Percentiles rank a stretch among this genome's conserved stretches.
These are phyloP conservation scores for Tachyglossus aculeatus DNA, from an alignment of 2,797 vertebrate genomes.

Conservation along the genomic window DNA sequence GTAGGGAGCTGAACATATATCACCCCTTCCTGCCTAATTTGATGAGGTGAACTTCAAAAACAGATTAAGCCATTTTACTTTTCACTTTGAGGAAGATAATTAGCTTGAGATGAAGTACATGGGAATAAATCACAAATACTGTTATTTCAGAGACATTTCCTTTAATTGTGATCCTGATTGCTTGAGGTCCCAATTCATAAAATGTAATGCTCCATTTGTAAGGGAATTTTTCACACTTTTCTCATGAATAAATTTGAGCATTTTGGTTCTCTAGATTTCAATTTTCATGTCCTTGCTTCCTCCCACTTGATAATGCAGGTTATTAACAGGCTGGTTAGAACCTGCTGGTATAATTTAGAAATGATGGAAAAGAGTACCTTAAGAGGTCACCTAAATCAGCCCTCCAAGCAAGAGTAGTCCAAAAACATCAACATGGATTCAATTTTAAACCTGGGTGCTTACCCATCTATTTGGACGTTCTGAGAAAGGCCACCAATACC, in stretches of 20 bases:
- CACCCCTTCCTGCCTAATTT: slow-evolving; percentile 47
- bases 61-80: slow-evolving; percentile 50
- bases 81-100: slow-evolving; percentile 60
- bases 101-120: slow-evolving; percentile 59
- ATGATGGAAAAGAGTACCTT: slow-evolving; percentile 3
- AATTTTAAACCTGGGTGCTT: too few relatives aligned
- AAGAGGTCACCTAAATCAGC: too few relatives aligned
- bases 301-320: neutral
- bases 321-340: neutral
- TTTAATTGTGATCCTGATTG: slow-evolving; percentile 32
- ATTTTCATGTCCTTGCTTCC: slow-evolving; percentile 6
- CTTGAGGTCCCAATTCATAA: slow-evolving; percentile 38
- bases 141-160: slow-evolving; percentile 47
- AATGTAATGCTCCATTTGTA: slow-evolving; percentile 44
- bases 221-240: neutral
- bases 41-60: slow-evolving; percentile 54
- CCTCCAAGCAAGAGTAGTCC: too few relatives aligned
- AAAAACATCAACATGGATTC: too few relatives aligned
- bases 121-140: slow-evolving; percentile 49
- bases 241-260: slow-evolving; percentile 20
- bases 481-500: too few relatives aligned
- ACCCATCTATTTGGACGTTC: too few relatives aligned
- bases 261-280: slow-evolving; percentile 18
- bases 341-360: neutral
- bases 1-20: slow-evolving; percentile 4